These are phyloP conservation scores for Sycophila texana DNA, from an alignment of 2,888 invertebrate genomes.

Conservation along the genomic window DNA sequence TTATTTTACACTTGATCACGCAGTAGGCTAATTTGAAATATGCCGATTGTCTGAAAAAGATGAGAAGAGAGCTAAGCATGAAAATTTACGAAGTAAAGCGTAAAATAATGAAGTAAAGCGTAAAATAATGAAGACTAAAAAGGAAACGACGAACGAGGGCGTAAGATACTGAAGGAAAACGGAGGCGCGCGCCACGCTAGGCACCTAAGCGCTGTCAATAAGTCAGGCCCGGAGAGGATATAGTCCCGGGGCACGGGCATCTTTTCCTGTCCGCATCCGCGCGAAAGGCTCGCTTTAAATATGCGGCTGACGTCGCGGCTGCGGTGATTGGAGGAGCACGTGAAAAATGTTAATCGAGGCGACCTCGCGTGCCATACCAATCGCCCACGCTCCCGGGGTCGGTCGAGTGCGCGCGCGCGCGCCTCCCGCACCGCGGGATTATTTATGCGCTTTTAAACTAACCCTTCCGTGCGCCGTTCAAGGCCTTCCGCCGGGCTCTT, in stretches of 20 bases:
- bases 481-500: constrained; percentile 1
- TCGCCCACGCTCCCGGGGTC: constrained; percentile 18
- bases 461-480: constrained; percentile 26
- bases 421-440: constrained; percentile 13
- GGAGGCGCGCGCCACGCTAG: background rate
- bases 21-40: too few relatives aligned
- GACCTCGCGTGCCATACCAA: constrained; percentile 31
- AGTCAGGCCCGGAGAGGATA: background rate
- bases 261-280: background rate
- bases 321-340: constrained; percentile 29
- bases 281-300: constrained; percentile 20
- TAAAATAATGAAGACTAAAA: background rate
- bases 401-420: too few relatives aligned
- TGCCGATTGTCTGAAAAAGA: too few relatives aligned
- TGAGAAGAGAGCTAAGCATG: too few relatives aligned
- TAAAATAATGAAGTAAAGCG: constrained; percentile 1
- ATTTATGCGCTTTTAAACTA: constrained; percentile 49
- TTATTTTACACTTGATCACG: too few relatives aligned
- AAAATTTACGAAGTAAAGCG: background rate
- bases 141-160: background rate
- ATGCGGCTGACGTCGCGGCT: constrained; percentile 28
- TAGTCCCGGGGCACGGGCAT: background rate
- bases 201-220: background rate
- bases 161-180: background rate
- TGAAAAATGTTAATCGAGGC: constrained; percentile 34